Percentiles rank a stretch among this genome's conserved stretches.
phyloP scores from a whole-genome alignment of 2,113 vertebrate genomes.

The Neomonachus schauinslandi region DNA sequence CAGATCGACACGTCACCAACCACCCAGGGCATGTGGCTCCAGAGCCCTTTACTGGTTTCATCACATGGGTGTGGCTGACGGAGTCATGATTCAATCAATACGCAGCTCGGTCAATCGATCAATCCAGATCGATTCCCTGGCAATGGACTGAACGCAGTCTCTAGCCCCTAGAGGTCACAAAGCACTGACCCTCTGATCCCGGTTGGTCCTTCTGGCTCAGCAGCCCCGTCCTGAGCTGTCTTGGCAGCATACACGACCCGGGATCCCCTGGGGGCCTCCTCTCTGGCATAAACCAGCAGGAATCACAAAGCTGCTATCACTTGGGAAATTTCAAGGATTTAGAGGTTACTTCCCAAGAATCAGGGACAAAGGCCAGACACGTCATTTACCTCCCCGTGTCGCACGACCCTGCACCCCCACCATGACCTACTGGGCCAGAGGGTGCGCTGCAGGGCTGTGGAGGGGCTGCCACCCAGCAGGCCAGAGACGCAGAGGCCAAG shows the following conservation, averaged over 20 bases:
- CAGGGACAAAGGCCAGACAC: not conserved
- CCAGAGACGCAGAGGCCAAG: not conserved
- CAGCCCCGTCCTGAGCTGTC: not conserved
- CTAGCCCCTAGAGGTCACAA: too few relatives aligned
- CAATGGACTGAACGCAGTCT: not conserved
- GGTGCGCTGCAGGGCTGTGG: not conserved
- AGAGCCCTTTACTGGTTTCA: not conserved
- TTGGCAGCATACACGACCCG: too few relatives aligned
- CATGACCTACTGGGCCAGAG: fast-evolving
- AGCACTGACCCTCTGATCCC: too few relatives aligned
- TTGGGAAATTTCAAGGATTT: not conserved
- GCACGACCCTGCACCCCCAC: not conserved
- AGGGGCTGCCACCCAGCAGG: not conserved
- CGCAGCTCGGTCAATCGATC: fast-evolving
- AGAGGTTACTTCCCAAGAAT: not conserved
- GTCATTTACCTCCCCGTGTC: not conserved
- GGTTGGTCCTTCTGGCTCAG: not conserved
- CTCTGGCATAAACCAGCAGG: not conserved
- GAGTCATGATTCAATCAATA: fast-evolving
- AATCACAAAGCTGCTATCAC: not conserved
- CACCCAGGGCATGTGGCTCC: not conserved
- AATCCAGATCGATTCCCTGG: fast-evolving
- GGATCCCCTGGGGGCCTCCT: not conserved
- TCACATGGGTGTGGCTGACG: fast-evolving
- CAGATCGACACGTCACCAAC: fast-evolving